Evolutionary conservation across 1,140 invertebrate species (phyloP).

Genomic region (Dreissena rostriformis): DNA sequence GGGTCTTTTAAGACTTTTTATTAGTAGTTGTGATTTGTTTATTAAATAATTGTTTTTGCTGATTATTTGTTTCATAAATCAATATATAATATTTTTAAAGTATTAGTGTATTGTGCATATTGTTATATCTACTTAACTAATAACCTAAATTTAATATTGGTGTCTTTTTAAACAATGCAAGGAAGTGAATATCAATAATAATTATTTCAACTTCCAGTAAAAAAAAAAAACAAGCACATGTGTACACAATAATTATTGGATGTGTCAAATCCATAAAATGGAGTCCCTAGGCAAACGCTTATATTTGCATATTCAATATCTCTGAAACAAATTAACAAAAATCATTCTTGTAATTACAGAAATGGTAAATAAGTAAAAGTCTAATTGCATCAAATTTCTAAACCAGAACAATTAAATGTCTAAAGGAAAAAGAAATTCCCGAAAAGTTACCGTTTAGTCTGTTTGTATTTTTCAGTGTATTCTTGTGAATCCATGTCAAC

Average conservation of each 20-base stretch:
- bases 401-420: not conserved
- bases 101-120: too few species aligned
- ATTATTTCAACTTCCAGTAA: too few species aligned
- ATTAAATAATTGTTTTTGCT: too few species aligned
- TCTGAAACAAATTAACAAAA: not conserved
- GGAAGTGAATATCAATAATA: too few species aligned
- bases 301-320: not conserved
- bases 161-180: too few species aligned
- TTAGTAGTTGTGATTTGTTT: too few species aligned
- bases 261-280: not conserved
- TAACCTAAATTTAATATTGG: too few species aligned
- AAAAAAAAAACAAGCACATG: too few species aligned
- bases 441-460: conserved; percentile 60
- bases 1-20: too few species aligned
- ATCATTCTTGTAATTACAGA: not conserved
- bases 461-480: conserved; percentile 84
- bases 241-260: not conserved
- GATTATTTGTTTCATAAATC: too few species aligned
- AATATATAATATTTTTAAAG: too few species aligned
- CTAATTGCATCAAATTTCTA: not conserved
- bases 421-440: not conserved
- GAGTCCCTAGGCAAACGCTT: not conserved
- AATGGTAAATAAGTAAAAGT: not conserved
- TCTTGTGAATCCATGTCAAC: conserved; percentile 85
- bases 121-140: too few species aligned